Conservation (phyloP, 2,888 invertebrate species). For the Pachliopta kotzebuea region DNA sequence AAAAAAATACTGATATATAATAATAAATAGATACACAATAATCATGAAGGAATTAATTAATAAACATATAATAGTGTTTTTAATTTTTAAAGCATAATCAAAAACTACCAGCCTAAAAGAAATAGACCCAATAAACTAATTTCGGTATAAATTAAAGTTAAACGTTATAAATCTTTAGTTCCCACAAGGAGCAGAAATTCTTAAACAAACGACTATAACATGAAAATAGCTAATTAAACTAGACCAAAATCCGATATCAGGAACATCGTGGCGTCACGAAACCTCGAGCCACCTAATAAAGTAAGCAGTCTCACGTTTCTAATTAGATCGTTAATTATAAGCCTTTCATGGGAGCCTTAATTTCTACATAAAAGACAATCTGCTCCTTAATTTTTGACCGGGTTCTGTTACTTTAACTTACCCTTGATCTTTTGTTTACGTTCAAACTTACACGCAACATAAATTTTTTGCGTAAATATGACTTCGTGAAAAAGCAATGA, state of each 20-base stretch:
- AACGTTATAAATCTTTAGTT: conserved; percentile 11
- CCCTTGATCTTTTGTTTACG: conserved; percentile 11
- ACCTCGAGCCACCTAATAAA: conserved; percentile 69
- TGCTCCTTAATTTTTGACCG: conserved; percentile 65
- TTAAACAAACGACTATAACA: conserved; percentile 45
- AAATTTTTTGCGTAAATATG: no score
- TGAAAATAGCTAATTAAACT: conserved; percentile 73
- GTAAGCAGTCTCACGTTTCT: conserved; percentile 73
- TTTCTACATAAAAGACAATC: conserved; percentile 71
- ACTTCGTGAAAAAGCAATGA: no score
- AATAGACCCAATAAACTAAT: background rate
- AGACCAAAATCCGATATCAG: conserved; percentile 76
- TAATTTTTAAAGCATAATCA: no score
- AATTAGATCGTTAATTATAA: conserved; percentile 79
- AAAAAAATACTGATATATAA: no score
- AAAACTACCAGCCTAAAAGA: no score
- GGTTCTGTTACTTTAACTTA: conserved; percentile 52
- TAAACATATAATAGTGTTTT: no score
- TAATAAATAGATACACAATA: no score
- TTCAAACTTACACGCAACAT: background rate
- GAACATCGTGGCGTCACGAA: conserved; percentile 62
- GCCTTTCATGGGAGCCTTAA: conserved; percentile 75
- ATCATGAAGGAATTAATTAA: no score
- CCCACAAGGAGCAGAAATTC: conserved; percentile 36
- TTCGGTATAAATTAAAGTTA: background rate